A percentile compares a stretch with the other conserved stretches of the same genome.
phyloP scores from a whole-genome alignment of 2,113 vertebrate species.

The Platanista minor region DNA sequence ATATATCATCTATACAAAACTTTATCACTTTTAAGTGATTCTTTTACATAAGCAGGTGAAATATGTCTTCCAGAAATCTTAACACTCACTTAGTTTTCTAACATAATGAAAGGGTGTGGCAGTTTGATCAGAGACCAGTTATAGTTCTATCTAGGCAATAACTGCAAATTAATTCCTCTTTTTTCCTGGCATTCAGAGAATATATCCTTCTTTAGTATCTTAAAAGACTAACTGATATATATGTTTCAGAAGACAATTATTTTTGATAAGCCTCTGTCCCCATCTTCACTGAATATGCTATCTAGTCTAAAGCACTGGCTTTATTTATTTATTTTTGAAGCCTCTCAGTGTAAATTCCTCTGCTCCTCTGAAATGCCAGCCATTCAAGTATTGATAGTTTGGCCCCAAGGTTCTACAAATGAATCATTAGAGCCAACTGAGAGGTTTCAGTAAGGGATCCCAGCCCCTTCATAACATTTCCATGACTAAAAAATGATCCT shows the following conservation, averaged over 20 bases:
- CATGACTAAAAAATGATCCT: not conserved
- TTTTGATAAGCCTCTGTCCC: not conserved
- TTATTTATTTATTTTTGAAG: not conserved
- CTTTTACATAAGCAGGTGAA: not conserved
- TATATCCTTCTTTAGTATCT: not conserved
- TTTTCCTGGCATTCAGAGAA: not conserved
- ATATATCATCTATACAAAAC: not conserved
- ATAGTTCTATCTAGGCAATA: not conserved
- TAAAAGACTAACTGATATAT: not conserved
- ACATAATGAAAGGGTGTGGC: not conserved
- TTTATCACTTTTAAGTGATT: not conserved
- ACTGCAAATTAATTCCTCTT: not conserved
- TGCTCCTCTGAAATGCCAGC: not conserved
- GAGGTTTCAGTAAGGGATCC: not conserved
- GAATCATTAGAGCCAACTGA: not conserved
- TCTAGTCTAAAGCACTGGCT: not conserved
- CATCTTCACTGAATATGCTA: not conserved
- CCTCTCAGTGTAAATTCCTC: not conserved
- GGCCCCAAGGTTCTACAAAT: not conserved
- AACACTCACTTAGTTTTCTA: not conserved
- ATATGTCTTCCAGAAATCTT: not conserved
- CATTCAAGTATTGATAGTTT: not conserved
- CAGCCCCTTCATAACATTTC: not conserved
- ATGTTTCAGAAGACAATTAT: not conserved
- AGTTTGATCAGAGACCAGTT: not conserved